Conservation (phyloP, 2,113 vertebrate species). For the Poeciliopsis retropinna region DNA sequence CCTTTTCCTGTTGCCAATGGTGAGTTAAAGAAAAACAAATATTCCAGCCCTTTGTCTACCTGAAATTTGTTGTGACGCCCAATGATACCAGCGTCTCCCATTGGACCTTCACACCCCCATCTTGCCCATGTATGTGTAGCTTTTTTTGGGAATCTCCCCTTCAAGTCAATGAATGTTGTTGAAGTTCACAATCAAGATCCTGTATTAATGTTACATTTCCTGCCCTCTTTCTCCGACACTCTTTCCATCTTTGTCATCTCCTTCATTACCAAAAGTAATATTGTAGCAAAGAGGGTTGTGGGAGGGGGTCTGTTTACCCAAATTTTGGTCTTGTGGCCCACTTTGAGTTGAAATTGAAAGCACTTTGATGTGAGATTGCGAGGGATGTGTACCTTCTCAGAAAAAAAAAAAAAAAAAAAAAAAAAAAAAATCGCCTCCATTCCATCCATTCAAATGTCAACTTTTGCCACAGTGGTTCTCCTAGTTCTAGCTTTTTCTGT, state of each 20-base stretch:
- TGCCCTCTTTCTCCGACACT: constrained; percentile 11
- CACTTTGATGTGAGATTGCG: constrained; percentile 83
- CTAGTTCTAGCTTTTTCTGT: constrained; percentile 35
- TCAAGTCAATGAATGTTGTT: constrained; percentile 75
- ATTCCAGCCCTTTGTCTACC: constrained; percentile 29
- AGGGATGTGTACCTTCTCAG: constrained; percentile 71
- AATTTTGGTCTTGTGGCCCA: constrained; percentile 50
- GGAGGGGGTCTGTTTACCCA: constrained; percentile 31
- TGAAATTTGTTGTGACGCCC: constrained; percentile 62
- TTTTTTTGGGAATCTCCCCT: constrained; percentile 42
- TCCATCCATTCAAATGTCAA: constrained; percentile 78
- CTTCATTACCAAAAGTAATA: constrained; percentile 69
- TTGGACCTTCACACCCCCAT: constrained; percentile 50
- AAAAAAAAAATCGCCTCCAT: constrained; percentile 71
- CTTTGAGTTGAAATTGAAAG: constrained; percentile 75
- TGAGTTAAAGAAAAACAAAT: constrained; percentile 31
- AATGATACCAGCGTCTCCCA: constrained; percentile 63
- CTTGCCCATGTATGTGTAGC: constrained; percentile 60
- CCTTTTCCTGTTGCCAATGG: constrained; percentile 19
- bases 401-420: constrained; percentile 48
- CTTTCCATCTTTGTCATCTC: constrained; percentile 38
- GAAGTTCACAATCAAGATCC: constrained; percentile 73
- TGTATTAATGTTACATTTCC: constrained; percentile 31
- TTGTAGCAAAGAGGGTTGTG: constrained; percentile 62
- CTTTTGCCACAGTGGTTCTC: constrained; percentile 53